Evolutionary conservation across 2,888 invertebrate species (phyloP).

Genomic region (Caenorhabditis doughertyi): DNA sequence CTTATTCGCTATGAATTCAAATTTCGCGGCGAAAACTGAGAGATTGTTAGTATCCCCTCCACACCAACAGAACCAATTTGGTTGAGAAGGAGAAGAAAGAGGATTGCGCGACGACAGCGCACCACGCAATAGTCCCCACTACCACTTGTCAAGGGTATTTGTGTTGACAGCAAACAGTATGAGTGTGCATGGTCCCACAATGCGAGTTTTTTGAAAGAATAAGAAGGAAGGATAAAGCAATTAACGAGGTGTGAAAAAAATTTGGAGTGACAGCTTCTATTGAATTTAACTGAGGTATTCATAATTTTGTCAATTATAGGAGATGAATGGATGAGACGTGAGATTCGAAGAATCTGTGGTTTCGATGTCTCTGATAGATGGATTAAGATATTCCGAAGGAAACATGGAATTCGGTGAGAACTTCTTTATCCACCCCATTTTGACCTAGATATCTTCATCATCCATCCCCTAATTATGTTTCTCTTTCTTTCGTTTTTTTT

Average conservation of each 20-base stretch:
- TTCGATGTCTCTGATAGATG: constrained; percentile 64
- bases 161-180: constrained; percentile 34
- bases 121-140: constrained; percentile 10
- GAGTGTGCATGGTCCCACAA: constrained; percentile 29
- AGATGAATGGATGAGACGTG: constrained; percentile 63
- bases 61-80: constrained; percentile 23
- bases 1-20: constrained; percentile 19
- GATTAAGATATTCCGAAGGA: constrained; percentile 57
- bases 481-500: constrained; percentile 30
- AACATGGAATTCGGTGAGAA: constrained; percentile 46
- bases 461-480: constrained; percentile 3
- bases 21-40: constrained; percentile 37
- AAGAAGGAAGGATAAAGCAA: neutral
- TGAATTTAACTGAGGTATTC: neutral
- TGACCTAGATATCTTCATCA: constrained; percentile 38
- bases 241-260: constrained; percentile 50
- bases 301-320: constrained; percentile 19
- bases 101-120: constrained; percentile 27
- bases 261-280: neutral
- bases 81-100: neutral
- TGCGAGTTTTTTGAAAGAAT: constrained; percentile 12
- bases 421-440: neutral
- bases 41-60: neutral
- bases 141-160: constrained; percentile 44
- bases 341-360: constrained; percentile 52